These are phyloP conservation scores for Sturmia bella DNA, from an alignment of 2,888 invertebrate genomes.

Conservation along the genomic window DNA sequence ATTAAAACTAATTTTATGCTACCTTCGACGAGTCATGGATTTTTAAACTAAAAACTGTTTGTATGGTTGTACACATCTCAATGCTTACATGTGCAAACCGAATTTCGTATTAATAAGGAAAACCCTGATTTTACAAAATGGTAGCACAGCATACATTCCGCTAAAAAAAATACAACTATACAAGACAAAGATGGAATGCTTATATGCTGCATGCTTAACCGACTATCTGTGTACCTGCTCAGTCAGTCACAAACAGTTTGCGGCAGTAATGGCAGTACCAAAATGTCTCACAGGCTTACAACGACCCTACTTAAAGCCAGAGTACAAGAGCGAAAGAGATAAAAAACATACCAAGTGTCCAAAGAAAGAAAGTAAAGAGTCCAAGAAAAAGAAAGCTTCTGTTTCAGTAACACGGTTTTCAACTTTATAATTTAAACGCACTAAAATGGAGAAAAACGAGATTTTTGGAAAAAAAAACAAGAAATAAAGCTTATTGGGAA, in stretches of 20 bases:
- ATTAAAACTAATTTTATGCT: no score
- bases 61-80: no score
- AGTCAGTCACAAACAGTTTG: constrained; percentile 19
- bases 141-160: constrained; percentile 12
- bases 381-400: constrained; percentile 1
- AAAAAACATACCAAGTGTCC: background rate
- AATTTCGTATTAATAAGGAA: no score
- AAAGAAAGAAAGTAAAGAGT: background rate
- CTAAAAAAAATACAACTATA: constrained; percentile 4
- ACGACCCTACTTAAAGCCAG: constrained; percentile 35
- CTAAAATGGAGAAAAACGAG: constrained; percentile 18
- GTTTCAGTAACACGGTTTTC: constrained; percentile 37
- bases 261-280: constrained; percentile 56
- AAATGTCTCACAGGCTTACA: constrained; percentile 34
- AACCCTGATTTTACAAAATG: constrained; percentile 30
- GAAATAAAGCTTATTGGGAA: no score
- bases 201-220: background rate
- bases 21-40: no score
- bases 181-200: background rate
- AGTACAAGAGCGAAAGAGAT: constrained; percentile 33
- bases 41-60: no score
- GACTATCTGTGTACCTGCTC: background rate
- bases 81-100: no score
- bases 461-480: no score
- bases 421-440: no score